Base-by-base conservation (phyloP, 2,113 vertebrate genomes). In the Morone chrysops region DNA sequence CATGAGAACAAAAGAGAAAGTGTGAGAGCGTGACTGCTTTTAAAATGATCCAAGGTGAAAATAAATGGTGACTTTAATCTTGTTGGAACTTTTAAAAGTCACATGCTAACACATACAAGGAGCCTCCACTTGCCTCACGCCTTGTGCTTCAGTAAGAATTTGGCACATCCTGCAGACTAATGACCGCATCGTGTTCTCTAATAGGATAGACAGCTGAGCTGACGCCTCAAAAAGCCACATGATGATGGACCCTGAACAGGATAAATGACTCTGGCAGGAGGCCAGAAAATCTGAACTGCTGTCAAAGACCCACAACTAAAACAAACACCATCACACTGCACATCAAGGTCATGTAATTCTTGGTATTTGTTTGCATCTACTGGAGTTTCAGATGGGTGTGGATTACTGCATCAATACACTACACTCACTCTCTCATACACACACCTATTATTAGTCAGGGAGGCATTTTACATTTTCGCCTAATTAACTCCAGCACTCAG, bases 131-230 rank as follows among this genome's bases (percentile, higher is more conserved):
- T 31, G 22, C 12, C 60, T 17, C 8, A 22, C 5, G 16, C 18
- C 1, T 17, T 51, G 8, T 25, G 70, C 56, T 54, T 40, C 20
- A 54, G n/a, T 38, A 80, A 85, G 36, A 78, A 75, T 81, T 66
- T 81, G 40, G 50, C 66, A 74, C 77, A 67, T 85, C 14, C 62
- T 31, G 50, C 25, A 25, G 62, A 48, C 68, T 74, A 87, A 82
- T 67, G 59, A 20, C 25, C 6, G 1, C 70, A 50, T 41, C 20
- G 36, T 59, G 57, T 77, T 71, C 56, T 63, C 62, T 83, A 71
- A 80, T 4, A 13, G 57, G 66, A 78, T 72, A 38, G 41, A 36
- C 75, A 85, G 82, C 36, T 70, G 62, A 36, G 60, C 9, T 13
- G 65, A 74, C 12, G 2, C 43, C 45, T 70, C 8, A 68, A 40